phyloP scores from a whole-genome alignment of 2,797 vertebrate species.

The Taeniopygia guttata region DNA sequence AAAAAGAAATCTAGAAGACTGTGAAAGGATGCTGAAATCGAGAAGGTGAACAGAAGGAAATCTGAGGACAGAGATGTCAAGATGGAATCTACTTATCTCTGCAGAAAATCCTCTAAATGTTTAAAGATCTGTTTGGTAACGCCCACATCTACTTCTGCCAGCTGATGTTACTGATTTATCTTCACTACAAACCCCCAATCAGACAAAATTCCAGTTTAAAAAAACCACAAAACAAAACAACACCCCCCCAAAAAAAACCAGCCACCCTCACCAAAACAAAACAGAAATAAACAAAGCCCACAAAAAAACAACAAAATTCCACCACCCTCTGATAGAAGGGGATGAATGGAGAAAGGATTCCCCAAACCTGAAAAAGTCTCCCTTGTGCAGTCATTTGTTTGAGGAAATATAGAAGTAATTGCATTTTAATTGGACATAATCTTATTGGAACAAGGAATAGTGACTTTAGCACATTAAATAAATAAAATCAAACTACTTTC shows the following conservation, averaged over 20 bases:
- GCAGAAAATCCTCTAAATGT: neutral
- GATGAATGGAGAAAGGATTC: neutral
- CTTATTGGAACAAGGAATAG: neutral
- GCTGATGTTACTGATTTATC: neutral
- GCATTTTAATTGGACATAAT: conserved; percentile 10
- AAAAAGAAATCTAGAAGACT: neutral
- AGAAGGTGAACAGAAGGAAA: neutral
- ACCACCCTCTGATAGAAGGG: neutral
- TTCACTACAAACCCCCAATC: neutral
- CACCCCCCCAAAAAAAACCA: neutral
- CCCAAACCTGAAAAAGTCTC: neutral
- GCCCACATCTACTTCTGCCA: neutral
- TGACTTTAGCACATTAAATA: neutral
- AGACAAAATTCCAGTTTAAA: neutral
- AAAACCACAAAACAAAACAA: neutral
- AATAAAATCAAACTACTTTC: conserved; percentile 22
- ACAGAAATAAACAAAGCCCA: neutral
- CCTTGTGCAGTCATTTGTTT: neutral
- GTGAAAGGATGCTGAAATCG: neutral
- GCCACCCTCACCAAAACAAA: neutral
- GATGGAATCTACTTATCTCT: neutral
- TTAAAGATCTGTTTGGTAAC: neutral
- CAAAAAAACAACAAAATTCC: neutral
- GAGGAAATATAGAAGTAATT: neutral
- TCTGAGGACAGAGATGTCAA: neutral